Evolutionary conservation across 2,888 invertebrate genomes (phyloP).

Genomic region (Dorcus parallelipipedus): DNA sequence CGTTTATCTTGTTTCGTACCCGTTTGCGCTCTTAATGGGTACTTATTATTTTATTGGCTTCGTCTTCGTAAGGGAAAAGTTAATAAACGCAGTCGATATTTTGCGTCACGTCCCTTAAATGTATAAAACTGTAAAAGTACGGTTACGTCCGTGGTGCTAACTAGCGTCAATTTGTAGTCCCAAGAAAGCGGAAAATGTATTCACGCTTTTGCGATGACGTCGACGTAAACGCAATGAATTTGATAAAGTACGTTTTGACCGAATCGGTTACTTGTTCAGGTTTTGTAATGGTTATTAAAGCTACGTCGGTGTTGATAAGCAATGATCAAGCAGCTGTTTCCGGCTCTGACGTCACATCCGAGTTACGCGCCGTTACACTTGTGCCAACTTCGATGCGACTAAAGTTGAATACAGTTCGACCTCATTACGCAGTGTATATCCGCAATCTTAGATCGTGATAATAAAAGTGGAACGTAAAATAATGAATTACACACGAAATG

Average conservation of each 20-base stretch:
- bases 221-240: not conserved
- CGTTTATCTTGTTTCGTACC: no score
- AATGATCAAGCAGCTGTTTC: slow-evolving; percentile 37
- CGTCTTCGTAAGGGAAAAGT: no score
- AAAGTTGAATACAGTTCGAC: slow-evolving; percentile 4
- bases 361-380: slow-evolving; percentile 36
- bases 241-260: not conserved
- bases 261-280: not conserved
- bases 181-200: no score
- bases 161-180: no score
- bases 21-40: no score
- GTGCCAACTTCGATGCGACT: slow-evolving; percentile 28
- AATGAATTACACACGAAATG: no score
- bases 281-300: not conserved
- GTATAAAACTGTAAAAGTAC: no score
- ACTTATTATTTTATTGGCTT: no score
- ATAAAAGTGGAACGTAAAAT: not conserved
- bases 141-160: no score
- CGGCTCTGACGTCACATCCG: slow-evolving; percentile 37
- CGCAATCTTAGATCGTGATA: not conserved
- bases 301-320: slow-evolving; percentile 25
- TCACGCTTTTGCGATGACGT: no score
- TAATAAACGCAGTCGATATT: no score
- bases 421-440: not conserved
- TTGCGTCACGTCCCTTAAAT: no score